Evolutionary conservation across 2,113 vertebrate genomes (phyloP).

Genomic region (Ornithorhynchus anatinus): DNA sequence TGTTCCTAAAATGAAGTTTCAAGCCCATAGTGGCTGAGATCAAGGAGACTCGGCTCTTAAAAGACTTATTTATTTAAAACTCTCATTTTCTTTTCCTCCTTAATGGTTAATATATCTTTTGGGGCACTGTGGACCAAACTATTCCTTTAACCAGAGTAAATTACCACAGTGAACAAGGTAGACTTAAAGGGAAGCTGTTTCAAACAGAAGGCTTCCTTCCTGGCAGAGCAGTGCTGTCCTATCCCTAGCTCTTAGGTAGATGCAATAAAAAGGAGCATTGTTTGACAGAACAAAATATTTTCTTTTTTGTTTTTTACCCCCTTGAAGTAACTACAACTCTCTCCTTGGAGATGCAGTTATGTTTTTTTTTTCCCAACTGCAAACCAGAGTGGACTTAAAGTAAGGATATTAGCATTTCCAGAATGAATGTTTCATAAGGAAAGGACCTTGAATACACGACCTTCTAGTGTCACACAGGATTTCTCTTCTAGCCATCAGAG

Average conservation of each 20-base stretch:
- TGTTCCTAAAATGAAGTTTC: accelerated
- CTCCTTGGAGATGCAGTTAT: not conserved
- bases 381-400: accelerated
- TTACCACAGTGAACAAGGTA: too few species aligned
- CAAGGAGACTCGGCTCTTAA: accelerated
- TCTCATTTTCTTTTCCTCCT: not conserved
- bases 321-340: not conserved
- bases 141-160: too few species aligned
- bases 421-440: not conserved
- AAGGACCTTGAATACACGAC: not conserved
- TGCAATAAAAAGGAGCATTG: not conserved
- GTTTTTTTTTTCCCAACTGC: accelerated
- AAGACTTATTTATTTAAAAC: not conserved
- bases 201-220: not conserved
- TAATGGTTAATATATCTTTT: too few species aligned
- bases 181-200: too few species aligned
- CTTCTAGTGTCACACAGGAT: not conserved
- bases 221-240: not conserved
- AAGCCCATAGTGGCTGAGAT: not conserved
- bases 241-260: not conserved
- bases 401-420: not conserved
- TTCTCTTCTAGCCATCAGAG: not conserved
- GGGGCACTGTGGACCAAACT: too few species aligned
- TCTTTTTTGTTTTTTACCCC: not conserved
- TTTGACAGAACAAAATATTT: not conserved